Conservation (phyloP, 2,888 invertebrate genomes). For the Agrotis segetum region DNA sequence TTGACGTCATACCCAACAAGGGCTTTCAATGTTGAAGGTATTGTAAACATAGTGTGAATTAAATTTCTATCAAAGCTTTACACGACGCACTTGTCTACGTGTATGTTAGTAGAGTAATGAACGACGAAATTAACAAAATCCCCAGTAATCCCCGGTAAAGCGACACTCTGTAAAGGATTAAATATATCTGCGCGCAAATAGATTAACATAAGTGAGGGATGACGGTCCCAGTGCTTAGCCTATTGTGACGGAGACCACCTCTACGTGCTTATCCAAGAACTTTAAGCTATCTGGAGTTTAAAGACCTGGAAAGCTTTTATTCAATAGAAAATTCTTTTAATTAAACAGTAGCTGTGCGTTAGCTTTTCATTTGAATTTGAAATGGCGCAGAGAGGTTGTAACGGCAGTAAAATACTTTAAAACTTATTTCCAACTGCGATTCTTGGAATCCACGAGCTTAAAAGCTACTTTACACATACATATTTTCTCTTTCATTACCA, state of each 20-base stretch:
- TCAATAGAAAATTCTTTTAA: constrained; percentile 20
- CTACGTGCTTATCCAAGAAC: constrained; percentile 14
- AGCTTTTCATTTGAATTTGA: constrained; percentile 10
- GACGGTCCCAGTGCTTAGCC: constrained; percentile 55
- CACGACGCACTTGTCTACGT: constrained; percentile 47
- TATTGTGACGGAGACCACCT: constrained; percentile 23
- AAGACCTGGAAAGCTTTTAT: constrained; percentile 14
- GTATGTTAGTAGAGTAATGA: constrained; percentile 66
- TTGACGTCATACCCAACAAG: not conserved
- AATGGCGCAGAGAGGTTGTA: not conserved
- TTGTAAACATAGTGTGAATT: constrained; percentile 27
- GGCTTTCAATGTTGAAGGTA: not conserved
- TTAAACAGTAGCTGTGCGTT: not conserved
- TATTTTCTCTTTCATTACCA: constrained; percentile 37
- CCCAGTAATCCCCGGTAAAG: constrained; percentile 65
- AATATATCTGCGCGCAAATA: constrained; percentile 60
- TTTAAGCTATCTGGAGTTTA: constrained; percentile 12
- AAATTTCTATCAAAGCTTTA: constrained; percentile 43
- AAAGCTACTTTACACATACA: constrained; percentile 13
- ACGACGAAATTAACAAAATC: constrained; percentile 72
- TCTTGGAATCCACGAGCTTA: constrained; percentile 10
- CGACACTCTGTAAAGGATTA: constrained; percentile 65
- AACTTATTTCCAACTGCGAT: constrained; percentile 10
- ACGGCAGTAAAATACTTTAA: constrained; percentile 2
- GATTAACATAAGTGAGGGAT: constrained; percentile 69